Evolutionary conservation across 2,888 invertebrate species (phyloP).

Genomic region (Eubasilissa splendida): DNA sequence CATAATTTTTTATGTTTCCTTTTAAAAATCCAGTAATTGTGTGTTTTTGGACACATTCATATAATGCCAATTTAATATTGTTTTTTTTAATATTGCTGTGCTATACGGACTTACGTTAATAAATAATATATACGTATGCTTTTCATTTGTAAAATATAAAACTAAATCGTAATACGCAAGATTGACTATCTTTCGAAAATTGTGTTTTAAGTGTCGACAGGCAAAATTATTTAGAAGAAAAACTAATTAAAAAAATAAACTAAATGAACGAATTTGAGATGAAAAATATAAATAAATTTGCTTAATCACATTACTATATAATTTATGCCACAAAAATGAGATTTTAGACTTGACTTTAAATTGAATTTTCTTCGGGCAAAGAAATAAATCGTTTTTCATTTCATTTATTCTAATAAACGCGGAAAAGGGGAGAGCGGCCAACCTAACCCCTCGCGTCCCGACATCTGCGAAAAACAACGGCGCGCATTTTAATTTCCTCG

Average conservation of each 20-base stretch:
- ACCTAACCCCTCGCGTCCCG: background rate
- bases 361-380: slow-evolving; percentile 31
- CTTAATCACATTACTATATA: slow-evolving; percentile 31
- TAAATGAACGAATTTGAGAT: slow-evolving; percentile 3
- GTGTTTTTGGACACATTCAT: too few relatives aligned
- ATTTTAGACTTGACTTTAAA: slow-evolving; percentile 30
- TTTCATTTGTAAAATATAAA: too few relatives aligned
- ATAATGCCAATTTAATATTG: too few relatives aligned
- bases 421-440: background rate
- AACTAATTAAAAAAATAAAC: slow-evolving; percentile 23
- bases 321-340: slow-evolving; percentile 27
- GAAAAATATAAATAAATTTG: slow-evolving; percentile 33
- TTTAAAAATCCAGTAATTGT: too few relatives aligned
- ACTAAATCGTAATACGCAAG: too few relatives aligned
- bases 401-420: slow-evolving; percentile 37
- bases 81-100: too few relatives aligned
- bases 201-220: background rate
- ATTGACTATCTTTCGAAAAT: too few relatives aligned
- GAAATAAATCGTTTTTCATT: slow-evolving; percentile 35
- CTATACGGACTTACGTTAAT: too few relatives aligned
- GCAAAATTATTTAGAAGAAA: background rate
- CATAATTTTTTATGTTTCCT: too few relatives aligned
- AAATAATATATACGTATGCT: too few relatives aligned
- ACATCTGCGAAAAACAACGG: slow-evolving; percentile 46
- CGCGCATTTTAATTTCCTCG: slow-evolving; percentile 47